Evolutionary conservation across 2,888 invertebrate genomes (phyloP), one percentile per base, ranked within the genome.

Genomic region (Parnassius apollo): DNA sequence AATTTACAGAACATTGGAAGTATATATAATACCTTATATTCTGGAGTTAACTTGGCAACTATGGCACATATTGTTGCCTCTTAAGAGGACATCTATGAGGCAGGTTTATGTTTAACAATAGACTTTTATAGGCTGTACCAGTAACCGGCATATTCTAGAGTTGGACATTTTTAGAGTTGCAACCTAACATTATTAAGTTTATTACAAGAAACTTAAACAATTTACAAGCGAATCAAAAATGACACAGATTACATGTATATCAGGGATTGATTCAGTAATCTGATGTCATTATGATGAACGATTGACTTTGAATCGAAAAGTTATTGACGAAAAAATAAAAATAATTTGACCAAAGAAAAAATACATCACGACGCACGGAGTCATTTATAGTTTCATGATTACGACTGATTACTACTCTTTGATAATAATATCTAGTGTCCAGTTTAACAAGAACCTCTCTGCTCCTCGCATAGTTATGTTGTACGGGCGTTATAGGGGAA

Each of bases 281-380:
- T 85, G n/a, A 82, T 90, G 88, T 88, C 90, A 88, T 87, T 87
- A 83, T 78, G 83, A 73, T 77, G 82, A 83, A 82, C 86, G 83
- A 83, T 86, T 86, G 88, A 87, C 87, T 85, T 86, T 85, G 86
- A 83, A 83, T 82, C 76, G 76, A 78, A 82, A 80, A 82, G 77
- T 75, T 75, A 78, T 80, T 70, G 74, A 76, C 66, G 70, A 72
- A 75, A 78, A 78, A 82, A 75, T 72, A 73, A 68, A 73, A 84
- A 85, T 83, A 83, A 81, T 81, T 84, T 82, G 81, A 85, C 78
- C 45, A 81, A 82, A 87, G 83, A 84, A 85, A 77, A 78, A 59
- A 53, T 58, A 63, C 59, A 71, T 82, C 83, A 84, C 82, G 80
- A 86, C 77, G 82, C 80, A 71, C 84, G 50, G 83, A 85, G 81